Percentiles rank a stretch among this genome's conserved stretches.
These are phyloP conservation scores for Psettodes erumei DNA, from an alignment of 2,113 vertebrate genomes.

Conservation along the genomic window DNA sequence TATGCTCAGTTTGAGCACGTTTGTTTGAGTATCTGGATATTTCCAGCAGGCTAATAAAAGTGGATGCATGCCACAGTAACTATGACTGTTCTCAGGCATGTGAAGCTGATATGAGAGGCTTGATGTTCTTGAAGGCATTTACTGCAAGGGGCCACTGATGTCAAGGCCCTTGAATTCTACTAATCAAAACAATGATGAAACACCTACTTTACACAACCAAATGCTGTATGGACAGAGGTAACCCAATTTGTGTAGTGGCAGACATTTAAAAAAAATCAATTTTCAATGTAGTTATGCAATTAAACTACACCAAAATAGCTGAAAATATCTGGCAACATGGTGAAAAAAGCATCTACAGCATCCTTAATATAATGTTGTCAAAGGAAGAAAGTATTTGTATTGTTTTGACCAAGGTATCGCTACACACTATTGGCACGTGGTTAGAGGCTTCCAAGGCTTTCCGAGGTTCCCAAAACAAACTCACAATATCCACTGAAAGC, in stretches of 20 bases:
- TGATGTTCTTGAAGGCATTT: conserved; percentile 65
- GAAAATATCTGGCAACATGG: background rate
- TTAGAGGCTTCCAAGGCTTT: conserved; percentile 36
- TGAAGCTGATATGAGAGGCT: conserved; percentile 58
- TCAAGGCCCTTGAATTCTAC: conserved; percentile 50
- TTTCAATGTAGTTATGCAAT: background rate
- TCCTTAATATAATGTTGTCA: background rate
- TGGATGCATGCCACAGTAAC: conserved; percentile 34
- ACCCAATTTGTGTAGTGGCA: background rate
- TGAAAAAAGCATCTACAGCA: background rate
- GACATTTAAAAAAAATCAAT: no score
- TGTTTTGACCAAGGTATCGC: background rate
- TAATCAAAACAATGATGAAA: conserved; percentile 49
- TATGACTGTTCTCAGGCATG: conserved; percentile 54
- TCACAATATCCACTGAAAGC: conserved; percentile 30
- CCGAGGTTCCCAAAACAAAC: conserved; percentile 53
- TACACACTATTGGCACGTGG: conserved; percentile 12
- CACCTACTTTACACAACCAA: conserved; percentile 15
- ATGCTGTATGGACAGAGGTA: background rate
- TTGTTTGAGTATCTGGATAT: conserved; percentile 52
- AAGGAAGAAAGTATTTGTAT: background rate
- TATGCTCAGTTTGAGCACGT: conserved; percentile 46
- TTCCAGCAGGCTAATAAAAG: conserved; percentile 66
- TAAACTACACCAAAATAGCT: background rate
- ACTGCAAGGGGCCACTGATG: conserved; percentile 60